A percentile compares a stretch with the other conserved stretches of the same genome.
Evolutionary conservation across 2,113 vertebrate genomes (phyloP).

Genomic region (Tragelaphus scriptus): DNA sequence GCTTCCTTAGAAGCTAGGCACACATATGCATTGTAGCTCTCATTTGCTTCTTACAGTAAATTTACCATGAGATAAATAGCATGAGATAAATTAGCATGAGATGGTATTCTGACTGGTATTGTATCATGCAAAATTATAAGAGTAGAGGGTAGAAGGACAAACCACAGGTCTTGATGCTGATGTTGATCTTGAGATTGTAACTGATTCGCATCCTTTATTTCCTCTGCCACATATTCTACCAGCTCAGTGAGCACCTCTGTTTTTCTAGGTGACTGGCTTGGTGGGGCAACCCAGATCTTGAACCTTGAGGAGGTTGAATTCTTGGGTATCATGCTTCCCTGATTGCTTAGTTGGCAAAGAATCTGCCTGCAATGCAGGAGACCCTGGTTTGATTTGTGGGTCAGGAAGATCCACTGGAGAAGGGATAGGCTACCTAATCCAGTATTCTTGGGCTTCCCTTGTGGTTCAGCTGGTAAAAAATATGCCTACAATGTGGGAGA

Average conservation of each 20-base stretch:
- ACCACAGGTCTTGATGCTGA: not conserved
- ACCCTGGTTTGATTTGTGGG: not conserved
- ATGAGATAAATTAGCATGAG: too few relatives aligned
- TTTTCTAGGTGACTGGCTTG: not conserved
- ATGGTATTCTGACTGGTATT: not conserved
- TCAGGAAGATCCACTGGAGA: not conserved
- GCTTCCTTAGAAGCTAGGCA: not conserved
- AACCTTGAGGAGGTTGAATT: not conserved
- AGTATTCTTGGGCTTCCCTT: not conserved
- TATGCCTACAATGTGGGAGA: not conserved
- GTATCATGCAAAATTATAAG: not conserved
- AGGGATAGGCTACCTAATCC: not conserved
- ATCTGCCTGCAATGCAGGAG: not conserved
- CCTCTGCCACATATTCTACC: not conserved
- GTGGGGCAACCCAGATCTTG: fast-evolving
- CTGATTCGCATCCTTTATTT: not conserved
- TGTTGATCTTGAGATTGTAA: too few relatives aligned
- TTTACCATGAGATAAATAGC: not conserved
- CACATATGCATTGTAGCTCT: not conserved
- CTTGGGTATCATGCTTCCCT: not conserved
- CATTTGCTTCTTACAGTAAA: not conserved
- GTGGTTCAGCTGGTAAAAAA: not conserved
- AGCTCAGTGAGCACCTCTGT: not conserved
- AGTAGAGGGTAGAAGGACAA: not conserved
- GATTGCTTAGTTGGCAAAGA: not conserved